Base-by-base conservation (phyloP, 2,888 invertebrate genomes). In the Patella pellucida region DNA sequence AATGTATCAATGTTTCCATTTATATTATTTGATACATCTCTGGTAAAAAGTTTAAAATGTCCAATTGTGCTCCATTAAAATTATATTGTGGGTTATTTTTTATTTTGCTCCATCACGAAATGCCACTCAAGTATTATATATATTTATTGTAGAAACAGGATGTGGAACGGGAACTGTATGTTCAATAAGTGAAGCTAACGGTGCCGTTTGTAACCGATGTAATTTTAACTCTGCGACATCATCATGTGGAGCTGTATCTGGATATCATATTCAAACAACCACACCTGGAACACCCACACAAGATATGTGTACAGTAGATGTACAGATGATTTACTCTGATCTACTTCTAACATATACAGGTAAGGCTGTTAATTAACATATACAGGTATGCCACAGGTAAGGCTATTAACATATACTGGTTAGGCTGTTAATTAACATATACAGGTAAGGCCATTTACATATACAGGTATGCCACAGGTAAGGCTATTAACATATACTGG, bases 141-240 rank as follows among this genome's bases (percentile, higher is more conserved):
- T 41, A 41, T 41, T 41, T 41, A 73, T 52, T 14, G n/a, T 75
- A 27, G 16, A 71, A 77, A 3, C 76, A 89, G 90, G 89, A 31
- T 91, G 91, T 87, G 90, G 91, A n/a, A 81, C 77, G 9, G 89
- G 90, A 4, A 83, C 79, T 12, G 83, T 88, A 1, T 91, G 91
- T 79, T 81, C 87, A 1, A 62, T 82, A 1, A 75, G 74, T 27
- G 82, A 85, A 76, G 76, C 79, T 41, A 78, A 73, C 67, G 74
- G 79, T 16, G 87, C 90, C 52, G 85, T 83, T 80, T 90, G 90
- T 84, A 84, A 90, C 74, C 76, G 82, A 7, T 90, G 90, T 85
- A 86, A 90, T 80, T 90, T 90, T 81, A 80, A 89, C 78, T 79
- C 78, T 3, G 77, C 78, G 50, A 81, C 79, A 1, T 75, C 81